Conservation (phyloP, 2,113 vertebrate species). For the Nymphicus hollandicus region DNA sequence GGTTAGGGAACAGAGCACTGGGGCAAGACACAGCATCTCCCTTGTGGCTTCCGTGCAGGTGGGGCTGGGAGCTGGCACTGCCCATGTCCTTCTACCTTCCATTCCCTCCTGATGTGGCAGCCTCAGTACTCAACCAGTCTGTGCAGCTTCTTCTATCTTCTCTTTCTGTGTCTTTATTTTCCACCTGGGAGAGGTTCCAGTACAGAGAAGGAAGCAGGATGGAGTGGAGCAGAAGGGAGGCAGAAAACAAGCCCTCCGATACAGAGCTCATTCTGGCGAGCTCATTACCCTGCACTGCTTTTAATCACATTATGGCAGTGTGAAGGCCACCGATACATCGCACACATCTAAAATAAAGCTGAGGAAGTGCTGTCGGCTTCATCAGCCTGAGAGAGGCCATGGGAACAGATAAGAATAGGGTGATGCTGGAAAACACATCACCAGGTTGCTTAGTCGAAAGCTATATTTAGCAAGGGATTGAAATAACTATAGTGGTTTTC, state of each 20-base stretch:
- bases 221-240: background rate
- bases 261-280: background rate
- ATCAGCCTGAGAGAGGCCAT: background rate
- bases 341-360: background rate
- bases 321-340: background rate
- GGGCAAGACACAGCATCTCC: accelerated
- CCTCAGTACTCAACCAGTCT: accelerated
- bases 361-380: background rate
- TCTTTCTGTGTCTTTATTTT: background rate
- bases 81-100: background rate
- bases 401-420: background rate
- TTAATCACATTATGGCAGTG: constrained; percentile 31
- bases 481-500: constrained; percentile 5
- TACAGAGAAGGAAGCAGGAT: background rate
- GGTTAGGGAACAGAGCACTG: background rate
- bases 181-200: background rate
- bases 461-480: constrained; percentile 27
- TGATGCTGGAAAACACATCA: constrained; percentile 7
- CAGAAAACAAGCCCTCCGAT: background rate
- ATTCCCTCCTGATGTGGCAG: background rate
- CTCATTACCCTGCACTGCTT: background rate
- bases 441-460: background rate
- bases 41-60: background rate
- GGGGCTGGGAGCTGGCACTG: background rate
- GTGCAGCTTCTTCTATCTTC: background rate